Percentiles rank a stretch among this genome's conserved stretches.
Conservation (phyloP, 2,797 vertebrate genomes). For the Epinephelus malabaricus region DNA sequence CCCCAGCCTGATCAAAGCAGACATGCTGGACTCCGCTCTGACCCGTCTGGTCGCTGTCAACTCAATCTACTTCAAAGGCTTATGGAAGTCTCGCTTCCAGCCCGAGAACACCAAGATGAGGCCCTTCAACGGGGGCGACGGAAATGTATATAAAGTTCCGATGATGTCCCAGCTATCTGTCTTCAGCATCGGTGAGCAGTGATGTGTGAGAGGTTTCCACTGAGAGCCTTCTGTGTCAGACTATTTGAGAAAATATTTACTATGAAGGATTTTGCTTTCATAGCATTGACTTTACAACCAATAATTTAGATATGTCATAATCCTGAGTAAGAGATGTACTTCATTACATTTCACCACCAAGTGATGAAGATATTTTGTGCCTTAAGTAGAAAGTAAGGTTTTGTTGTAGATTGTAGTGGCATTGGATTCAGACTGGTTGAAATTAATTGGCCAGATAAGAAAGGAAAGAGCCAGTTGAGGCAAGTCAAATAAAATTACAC, state of each 20-base stretch:
- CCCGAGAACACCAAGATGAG: conserved; percentile 94
- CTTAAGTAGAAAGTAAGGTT: no score
- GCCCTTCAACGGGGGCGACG: conserved; percentile 88
- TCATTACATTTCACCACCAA: background rate
- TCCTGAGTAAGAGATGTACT: background rate
- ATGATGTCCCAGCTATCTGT: conserved; percentile 94
- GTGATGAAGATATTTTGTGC: background rate
- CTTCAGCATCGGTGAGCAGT: conserved; percentile 91
- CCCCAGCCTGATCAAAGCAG: conserved; percentile 88
- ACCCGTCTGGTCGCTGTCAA: conserved; percentile 92
- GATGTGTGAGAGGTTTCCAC: background rate
- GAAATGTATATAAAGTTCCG: conserved; percentile 90
- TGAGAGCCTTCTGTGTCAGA: background rate
- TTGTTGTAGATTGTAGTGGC: no score
- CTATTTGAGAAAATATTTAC: background rate
- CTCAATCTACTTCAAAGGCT: conserved; percentile 95
- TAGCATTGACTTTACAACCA: background rate
- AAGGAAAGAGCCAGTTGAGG: no score
- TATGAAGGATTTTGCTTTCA: background rate
- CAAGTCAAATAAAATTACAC: no score
- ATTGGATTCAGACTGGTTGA: no score
- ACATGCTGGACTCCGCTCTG: conserved; percentile 86
- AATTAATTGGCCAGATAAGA: no score
- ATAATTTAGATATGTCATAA: background rate
- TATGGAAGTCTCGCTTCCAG: conserved; percentile 95